Percentiles rank a stretch among this genome's conserved stretches.
These are phyloP conservation scores for Stegophylla sp. DNA, from an alignment of 2,888 invertebrate genomes.

Conservation along the genomic window DNA sequence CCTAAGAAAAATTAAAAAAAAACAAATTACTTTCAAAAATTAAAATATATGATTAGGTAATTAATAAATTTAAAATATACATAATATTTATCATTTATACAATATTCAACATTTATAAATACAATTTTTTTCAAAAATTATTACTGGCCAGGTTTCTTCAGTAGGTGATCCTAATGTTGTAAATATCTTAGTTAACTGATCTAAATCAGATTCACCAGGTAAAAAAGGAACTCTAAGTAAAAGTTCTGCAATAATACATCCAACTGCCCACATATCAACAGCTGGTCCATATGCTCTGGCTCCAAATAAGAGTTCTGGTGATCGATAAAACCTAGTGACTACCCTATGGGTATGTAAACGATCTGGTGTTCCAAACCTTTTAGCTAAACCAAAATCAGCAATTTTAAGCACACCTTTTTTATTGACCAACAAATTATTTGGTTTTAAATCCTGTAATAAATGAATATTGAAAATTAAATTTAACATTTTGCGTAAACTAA, in stretches of 20 bases:
- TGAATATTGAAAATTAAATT: background rate
- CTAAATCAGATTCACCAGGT: constrained; percentile 95
- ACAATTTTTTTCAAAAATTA: too few relatives aligned
- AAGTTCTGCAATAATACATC: constrained; percentile 96
- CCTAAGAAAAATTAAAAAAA: constrained; percentile 66
- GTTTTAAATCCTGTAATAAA: constrained; percentile 80
- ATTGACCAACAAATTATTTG: constrained; percentile 96
- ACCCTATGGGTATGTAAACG: constrained; percentile 97
- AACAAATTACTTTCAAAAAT: background rate
- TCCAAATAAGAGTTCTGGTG: constrained; percentile 94
- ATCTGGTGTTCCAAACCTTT: constrained; percentile 95
- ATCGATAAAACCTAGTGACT: constrained; percentile 66
- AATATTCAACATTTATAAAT: background rate
- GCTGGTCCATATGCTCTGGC: constrained; percentile 93
- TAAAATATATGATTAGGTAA: background rate
- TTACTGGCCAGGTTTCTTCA: constrained; percentile 86
- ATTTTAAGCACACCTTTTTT: constrained; percentile 91
- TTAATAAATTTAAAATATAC: too few relatives aligned
- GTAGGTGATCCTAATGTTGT: constrained; percentile 88
- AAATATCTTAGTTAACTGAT: constrained; percentile 94
- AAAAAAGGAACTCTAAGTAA: constrained; percentile 89
- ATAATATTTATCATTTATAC: background rate
- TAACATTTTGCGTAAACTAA: background rate
- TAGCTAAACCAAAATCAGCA: constrained; percentile 98
- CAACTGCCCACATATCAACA: constrained; percentile 98